Percentiles rank a stretch among this genome's conserved stretches.
These are phyloP conservation scores for Drosophila mojavensis DNA, from an alignment of 1,140 invertebrate genomes.

Conservation along the genomic window DNA sequence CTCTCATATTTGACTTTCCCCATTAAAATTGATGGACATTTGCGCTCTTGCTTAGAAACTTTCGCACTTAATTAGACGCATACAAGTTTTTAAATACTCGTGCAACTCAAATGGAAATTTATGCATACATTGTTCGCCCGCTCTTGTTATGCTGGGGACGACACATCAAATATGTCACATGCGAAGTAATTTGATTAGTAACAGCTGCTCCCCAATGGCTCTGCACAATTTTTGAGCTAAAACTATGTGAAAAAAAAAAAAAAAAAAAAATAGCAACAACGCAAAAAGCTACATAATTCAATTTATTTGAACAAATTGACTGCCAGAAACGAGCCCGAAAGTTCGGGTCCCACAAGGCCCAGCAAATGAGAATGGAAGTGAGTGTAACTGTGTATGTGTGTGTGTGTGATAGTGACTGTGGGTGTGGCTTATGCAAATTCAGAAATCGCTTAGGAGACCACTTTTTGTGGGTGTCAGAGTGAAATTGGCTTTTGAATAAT, in stretches of 20 bases:
- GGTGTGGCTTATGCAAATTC: conserved; percentile 73
- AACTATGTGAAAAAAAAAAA: conserved; percentile 30
- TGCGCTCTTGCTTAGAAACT: not conserved
- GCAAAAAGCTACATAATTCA: conserved; percentile 67
- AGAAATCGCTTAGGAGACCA: conserved; percentile 70
- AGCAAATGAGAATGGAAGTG: conserved; percentile 22
- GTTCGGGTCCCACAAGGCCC: conserved; percentile 24
- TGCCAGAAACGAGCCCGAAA: conserved; percentile 56
- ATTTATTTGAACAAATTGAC: conserved; percentile 80
- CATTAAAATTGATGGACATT: conserved; percentile 8
- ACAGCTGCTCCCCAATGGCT: conserved; percentile 35
- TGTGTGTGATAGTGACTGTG: conserved; percentile 15
- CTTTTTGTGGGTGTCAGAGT: conserved; percentile 50
- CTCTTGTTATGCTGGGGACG: conserved; percentile 21
- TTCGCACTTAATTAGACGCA: conserved; percentile 9
- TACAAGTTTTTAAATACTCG: not conserved
- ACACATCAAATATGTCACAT: conserved; percentile 53
- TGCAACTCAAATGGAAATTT: not conserved
- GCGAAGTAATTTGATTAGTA: conserved; percentile 61
- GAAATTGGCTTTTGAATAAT: conserved; percentile 64
- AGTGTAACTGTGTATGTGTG: conserved; percentile 6
- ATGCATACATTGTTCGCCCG: not conserved
- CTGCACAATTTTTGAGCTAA: conserved; percentile 35
- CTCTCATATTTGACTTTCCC: not conserved
- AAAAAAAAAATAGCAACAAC: conserved; percentile 10